A percentile compares a stretch with the other conserved stretches of the same genome.
These are phyloP conservation scores for Patiria pectinifera DNA, from an alignment of 53 echinoderm and acorn worm species.

Conservation along the genomic window DNA sequence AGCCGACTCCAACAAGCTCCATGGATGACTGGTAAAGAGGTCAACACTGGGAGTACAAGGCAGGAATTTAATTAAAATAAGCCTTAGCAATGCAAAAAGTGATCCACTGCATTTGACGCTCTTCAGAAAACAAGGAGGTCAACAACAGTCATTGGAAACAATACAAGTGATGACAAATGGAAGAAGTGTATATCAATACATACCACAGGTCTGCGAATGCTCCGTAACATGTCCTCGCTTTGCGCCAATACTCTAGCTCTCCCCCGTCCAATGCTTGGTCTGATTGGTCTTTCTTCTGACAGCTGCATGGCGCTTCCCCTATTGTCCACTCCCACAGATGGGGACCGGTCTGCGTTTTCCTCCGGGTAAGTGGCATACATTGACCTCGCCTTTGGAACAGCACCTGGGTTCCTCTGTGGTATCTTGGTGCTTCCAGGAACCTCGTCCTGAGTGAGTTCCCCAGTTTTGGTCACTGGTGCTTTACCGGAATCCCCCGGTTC, in stretches of 20 bases:
- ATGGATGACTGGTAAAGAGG: not conserved
- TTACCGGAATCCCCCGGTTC: not conserved
- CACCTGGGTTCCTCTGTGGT: not conserved
- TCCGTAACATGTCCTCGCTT: constrained; percentile 31
- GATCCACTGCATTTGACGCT: too few species aligned
- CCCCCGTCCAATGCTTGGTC: constrained; percentile 28
- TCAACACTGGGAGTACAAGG: too few species aligned
- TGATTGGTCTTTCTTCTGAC: not conserved
- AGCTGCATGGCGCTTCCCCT: not conserved
- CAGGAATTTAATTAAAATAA: too few species aligned
- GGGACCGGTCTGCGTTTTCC: not conserved
- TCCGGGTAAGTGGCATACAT: not conserved
- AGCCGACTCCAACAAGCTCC: not conserved
- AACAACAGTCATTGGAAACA: too few species aligned
- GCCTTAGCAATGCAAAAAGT: too few species aligned
- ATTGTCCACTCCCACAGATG: not conserved
- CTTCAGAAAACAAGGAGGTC: too few species aligned
- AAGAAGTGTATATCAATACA: not conserved
- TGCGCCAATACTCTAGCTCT: constrained; percentile 11
- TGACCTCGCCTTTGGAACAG: not conserved
- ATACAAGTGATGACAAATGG: not conserved
- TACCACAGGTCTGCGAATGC: constrained; percentile 40
- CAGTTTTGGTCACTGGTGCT: not conserved
- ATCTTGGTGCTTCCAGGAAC: not conserved
- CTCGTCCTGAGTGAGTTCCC: not conserved